Conservation (phyloP, 2,113 vertebrate genomes). For the Acinonyx jubatus region DNA sequence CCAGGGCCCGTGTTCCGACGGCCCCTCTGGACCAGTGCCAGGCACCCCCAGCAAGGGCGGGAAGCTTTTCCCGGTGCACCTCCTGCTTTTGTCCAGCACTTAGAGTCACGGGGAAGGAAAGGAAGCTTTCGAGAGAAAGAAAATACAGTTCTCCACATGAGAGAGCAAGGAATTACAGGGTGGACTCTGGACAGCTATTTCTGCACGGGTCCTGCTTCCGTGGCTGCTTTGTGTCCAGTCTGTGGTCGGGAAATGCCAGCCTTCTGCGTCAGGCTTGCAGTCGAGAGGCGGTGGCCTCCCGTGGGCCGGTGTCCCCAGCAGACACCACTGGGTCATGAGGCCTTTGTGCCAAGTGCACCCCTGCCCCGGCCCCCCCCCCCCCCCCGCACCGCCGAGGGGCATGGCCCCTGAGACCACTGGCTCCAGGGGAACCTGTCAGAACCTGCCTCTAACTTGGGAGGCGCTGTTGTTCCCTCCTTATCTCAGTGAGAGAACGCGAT, state of each 20-base stretch:
- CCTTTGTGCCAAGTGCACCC: rapidly evolving
- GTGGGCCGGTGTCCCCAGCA: rapidly evolving
- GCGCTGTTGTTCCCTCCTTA: no score
- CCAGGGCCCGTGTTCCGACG: rapidly evolving
- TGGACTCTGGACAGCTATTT: background rate
- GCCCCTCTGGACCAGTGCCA: background rate
- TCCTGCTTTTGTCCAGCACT: background rate
- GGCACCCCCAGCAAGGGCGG: background rate
- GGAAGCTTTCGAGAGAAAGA: background rate
- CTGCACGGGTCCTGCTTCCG: background rate
- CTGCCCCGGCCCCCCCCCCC: rapidly evolving
- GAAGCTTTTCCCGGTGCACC: background rate
- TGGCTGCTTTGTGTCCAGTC: background rate
- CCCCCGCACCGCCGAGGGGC: no score
- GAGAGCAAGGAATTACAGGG: background rate
- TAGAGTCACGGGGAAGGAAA: background rate
- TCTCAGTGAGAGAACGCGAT: rapidly evolving
- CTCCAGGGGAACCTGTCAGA: rapidly evolving
- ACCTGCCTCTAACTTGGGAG: no score
- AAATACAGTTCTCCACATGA: background rate
- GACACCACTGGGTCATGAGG: rapidly evolving
- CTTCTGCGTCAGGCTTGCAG: background rate
- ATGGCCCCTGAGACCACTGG: rapidly evolving
- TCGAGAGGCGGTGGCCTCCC: background rate
- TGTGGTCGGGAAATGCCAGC: background rate